Evolutionary conservation across 2,888 invertebrate species (phyloP).

Genomic region (Agrypnus murinus): DNA sequence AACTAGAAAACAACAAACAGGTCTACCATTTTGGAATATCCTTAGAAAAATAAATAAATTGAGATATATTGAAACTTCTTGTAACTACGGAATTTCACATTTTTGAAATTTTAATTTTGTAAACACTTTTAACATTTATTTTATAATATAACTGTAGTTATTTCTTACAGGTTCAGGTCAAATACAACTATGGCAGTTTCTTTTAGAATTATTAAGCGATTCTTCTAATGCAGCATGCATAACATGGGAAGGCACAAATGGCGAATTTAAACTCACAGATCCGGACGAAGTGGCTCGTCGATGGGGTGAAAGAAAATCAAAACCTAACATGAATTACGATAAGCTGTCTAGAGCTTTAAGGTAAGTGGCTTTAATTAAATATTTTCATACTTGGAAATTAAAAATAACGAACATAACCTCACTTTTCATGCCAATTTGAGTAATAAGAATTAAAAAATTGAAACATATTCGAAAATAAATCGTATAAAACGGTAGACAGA

Average conservation of each 20-base stretch:
- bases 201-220: constrained; percentile 96
- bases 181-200: constrained; percentile 99
- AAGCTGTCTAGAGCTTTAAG: constrained; percentile 97
- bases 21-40: too few species aligned
- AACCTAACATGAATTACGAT: constrained; percentile 99
- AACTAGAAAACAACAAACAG: too few species aligned
- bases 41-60: too few species aligned
- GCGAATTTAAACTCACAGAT: constrained; percentile 98
- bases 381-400: too few species aligned
- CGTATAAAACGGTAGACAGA: not conserved
- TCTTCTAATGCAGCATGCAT: constrained; percentile 97
- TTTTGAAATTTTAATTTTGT: too few species aligned
- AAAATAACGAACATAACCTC: too few species aligned
- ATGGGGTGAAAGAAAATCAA: constrained; percentile 99
- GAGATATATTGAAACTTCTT: too few species aligned
- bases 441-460: not conserved
- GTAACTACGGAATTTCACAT: too few species aligned
- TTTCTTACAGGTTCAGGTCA: constrained; percentile 90
- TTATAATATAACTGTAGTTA: too few species aligned
- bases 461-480: not conserved
- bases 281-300: constrained; percentile 98
- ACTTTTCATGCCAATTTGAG: not conserved
- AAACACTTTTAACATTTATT: too few species aligned
- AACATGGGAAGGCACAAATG: constrained; percentile 99
- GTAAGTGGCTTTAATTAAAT: constrained; percentile 77